Evolutionary conservation across 1,140 invertebrate species (phyloP).

Genomic region (Dendroctonus ponderosae): DNA sequence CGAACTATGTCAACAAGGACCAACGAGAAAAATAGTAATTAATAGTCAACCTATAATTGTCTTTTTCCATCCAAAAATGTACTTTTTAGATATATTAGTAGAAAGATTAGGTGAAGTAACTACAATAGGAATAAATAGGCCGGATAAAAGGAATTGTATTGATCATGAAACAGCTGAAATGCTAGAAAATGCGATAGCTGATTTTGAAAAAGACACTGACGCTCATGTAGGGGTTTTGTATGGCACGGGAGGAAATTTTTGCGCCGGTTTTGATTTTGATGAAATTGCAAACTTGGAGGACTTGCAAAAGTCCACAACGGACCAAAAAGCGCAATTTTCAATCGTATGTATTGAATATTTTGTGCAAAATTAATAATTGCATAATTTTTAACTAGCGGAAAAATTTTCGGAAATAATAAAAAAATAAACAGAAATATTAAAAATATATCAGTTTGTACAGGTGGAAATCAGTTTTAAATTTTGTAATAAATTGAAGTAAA

Average conservation of each 20-base stretch:
- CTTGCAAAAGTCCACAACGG: not conserved
- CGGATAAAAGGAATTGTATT: conserved; percentile 77
- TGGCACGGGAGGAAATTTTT: conserved; percentile 88
- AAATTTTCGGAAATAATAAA: too few species aligned
- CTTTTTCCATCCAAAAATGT: too few species aligned
- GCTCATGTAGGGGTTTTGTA: conserved; percentile 74
- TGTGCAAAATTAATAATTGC: too few species aligned
- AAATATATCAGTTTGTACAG: too few species aligned
- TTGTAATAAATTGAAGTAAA: too few species aligned
- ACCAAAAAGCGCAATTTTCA: not conserved
- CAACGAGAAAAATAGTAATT: too few species aligned
- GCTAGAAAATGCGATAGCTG: conserved; percentile 68
- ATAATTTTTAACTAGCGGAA: too few species aligned
- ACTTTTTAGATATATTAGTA: conserved; percentile 54
- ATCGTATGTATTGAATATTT: not conserved
- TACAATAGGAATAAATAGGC: conserved; percentile 83
- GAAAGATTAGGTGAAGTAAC: conserved; percentile 64
- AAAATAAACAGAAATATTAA: too few species aligned
- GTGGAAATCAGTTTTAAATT: too few species aligned
- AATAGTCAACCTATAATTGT: too few species aligned
- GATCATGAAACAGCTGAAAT: conserved; percentile 65
- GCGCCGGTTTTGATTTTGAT: conserved; percentile 82
- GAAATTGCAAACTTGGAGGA: conserved; percentile 58
- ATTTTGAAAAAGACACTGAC: conserved; percentile 74
- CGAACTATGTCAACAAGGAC: too few species aligned